Evolutionary conservation across 1,140 invertebrate species (phyloP).

Genomic region (Zaprionus camerounensis): DNA sequence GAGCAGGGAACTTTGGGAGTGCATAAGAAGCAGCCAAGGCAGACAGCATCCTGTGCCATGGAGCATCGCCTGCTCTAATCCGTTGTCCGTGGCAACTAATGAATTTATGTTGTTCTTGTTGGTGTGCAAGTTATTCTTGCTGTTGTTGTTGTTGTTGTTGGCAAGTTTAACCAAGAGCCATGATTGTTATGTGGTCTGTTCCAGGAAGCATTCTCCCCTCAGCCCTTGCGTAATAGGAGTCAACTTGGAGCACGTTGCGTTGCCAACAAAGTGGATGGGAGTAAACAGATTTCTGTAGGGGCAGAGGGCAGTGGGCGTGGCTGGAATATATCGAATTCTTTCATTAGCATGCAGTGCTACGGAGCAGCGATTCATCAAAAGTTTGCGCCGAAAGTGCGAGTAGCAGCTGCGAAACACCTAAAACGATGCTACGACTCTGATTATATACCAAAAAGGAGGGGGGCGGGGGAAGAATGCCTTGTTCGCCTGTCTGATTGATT

Average conservation of each 20-base stretch:
- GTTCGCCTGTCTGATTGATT: conserved; percentile 72
- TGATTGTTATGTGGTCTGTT: conserved; percentile 40
- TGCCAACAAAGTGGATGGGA: conserved; percentile 33
- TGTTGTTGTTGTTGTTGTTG: background rate
- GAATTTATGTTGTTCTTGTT: conserved; percentile 69
- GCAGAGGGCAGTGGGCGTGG: conserved; percentile 31
- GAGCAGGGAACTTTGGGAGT: background rate
- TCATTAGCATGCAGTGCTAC: conserved; percentile 59
- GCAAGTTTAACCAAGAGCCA: conserved; percentile 43
- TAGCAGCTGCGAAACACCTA: conserved; percentile 66
- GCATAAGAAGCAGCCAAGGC: conserved; percentile 10
- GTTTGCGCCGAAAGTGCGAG: conserved; percentile 31
- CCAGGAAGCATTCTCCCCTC: too few species aligned
- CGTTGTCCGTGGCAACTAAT: conserved; percentile 67
- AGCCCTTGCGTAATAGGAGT: conserved; percentile 11
- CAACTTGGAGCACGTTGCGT: conserved; percentile 11
- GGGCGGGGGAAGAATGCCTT: conserved; percentile 28
- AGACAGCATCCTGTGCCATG: background rate
- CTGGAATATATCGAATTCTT: conserved; percentile 54
- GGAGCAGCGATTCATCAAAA: conserved; percentile 67
- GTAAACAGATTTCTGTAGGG: conserved; percentile 17
- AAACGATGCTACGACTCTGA: conserved; percentile 50
- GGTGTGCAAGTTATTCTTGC: background rate
- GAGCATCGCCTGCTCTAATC: conserved; percentile 14
- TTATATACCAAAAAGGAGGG: conserved; percentile 29